Evolutionary conservation across 2,797 vertebrate genomes (phyloP), one percentile per base, ranked within the genome.

Genomic region (Spondyliosoma cantharus): DNA sequence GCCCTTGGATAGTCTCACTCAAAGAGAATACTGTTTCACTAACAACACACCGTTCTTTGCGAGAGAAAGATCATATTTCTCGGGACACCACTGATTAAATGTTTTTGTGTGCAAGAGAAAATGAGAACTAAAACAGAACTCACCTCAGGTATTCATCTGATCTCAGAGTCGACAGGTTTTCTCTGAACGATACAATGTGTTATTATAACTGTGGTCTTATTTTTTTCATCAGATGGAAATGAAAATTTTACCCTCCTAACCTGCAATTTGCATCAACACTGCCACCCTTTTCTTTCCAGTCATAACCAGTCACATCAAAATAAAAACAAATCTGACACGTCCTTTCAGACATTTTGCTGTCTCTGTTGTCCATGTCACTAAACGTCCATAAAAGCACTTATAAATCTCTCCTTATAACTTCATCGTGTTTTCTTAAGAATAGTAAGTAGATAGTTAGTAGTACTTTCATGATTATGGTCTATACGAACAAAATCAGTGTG

Each of bases 1-100:
- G 63, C 46, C 77, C 65, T 13, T 3, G 69, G 68, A 85, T 72
- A 62, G 65, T 82, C 85, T 77, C 24, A 69, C 63, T 78, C 63
- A 60, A 71, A 86, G 49, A 58, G 27, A 71, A 79, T 42, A 70
- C 37, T 42, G 56, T 74, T 79, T 80, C 52, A 50, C 60, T 50
- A 74, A 76, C 66, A 70, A 64, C 6, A 45, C 25, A 37, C 27
- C 12, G 27, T 70, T 71, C 24, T 57, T 63, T 83, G 32, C 60
- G 29, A 79, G 66, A 62, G 29, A 68, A 43, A 29, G 11, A 63
- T 63, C 59, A 76, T 76, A 60, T 72, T 86, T 37, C 56, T 75
- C 69, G 54, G 71, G 71, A 76, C 62, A 17, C 48, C 58, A 17
- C 4, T 80, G 46, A 64, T 71, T 42, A 48, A 60, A 52, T 50